A percentile compares a stretch with the other conserved stretches of the same genome.
These are phyloP conservation scores for Phasianus colchicus DNA, from an alignment of 2,113 vertebrate genomes.

Conservation along the genomic window DNA sequence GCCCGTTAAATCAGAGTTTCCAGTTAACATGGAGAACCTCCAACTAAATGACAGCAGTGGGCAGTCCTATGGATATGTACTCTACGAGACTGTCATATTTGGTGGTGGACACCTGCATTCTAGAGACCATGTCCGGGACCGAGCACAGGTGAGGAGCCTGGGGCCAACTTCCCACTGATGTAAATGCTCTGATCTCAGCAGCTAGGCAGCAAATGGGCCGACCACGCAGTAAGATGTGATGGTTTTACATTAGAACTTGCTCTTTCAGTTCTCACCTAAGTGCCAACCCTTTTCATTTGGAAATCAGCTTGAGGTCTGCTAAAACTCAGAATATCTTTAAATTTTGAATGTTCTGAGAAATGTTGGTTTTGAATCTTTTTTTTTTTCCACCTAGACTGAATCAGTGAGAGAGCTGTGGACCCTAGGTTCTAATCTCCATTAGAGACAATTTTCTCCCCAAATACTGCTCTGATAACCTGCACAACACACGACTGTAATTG, in stretches of 20 bases:
- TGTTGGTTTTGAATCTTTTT: not conserved
- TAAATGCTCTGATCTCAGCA: not conserved
- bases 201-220: not conserved
- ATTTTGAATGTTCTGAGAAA: not conserved
- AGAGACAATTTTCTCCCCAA: not conserved
- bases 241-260: fast-evolving
- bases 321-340: fast-evolving
- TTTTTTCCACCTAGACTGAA: not conserved
- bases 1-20: slow-evolving; percentile 83
- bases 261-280: not conserved
- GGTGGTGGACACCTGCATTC: slow-evolving; percentile 83
- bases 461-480: not conserved
- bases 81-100: slow-evolving; percentile 90
- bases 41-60: slow-evolving; percentile 84
- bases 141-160: slow-evolving; percentile 85
- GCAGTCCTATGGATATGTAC: slow-evolving; percentile 90
- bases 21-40: slow-evolving; percentile 95
- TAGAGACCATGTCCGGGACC: slow-evolving; percentile 83
- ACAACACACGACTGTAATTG: not conserved
- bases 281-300: not conserved
- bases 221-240: not conserved
- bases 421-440: not conserved
- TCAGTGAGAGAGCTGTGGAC: not conserved
- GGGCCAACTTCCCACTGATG: not conserved
- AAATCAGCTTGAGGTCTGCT: not conserved